Percentiles rank a stretch among this genome's conserved stretches.
phyloP scores from a whole-genome alignment of 1,140 invertebrate genomes.

The Cydia splendana region DNA sequence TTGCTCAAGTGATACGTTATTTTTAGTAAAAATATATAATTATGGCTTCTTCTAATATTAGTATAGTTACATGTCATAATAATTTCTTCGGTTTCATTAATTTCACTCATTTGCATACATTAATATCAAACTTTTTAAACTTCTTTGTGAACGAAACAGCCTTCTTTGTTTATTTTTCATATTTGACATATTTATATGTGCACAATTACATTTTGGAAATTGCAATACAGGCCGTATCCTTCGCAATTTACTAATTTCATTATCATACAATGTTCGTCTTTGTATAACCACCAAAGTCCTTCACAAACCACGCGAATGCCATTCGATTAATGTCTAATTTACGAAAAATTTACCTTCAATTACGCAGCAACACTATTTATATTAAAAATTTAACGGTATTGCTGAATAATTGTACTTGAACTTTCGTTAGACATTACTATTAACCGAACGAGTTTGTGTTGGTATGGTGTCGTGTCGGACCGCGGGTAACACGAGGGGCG shows the following conservation, averaged over 20 bases:
- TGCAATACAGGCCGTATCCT: not conserved
- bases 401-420: not conserved
- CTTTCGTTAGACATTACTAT: not conserved
- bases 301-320: not conserved
- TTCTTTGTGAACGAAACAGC: not conserved
- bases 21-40: slow-evolving; percentile 25
- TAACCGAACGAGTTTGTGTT: slow-evolving; percentile 23
- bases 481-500: slow-evolving; percentile 28
- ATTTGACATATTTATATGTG: no score
- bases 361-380: not conserved
- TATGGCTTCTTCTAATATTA: slow-evolving; percentile 22
- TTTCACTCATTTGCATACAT: not conserved
- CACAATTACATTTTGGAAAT: no score
- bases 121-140: not conserved
- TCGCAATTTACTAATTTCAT: not conserved
- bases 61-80: slow-evolving; percentile 14
- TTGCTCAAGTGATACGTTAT: slow-evolving; percentile 46
- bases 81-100: slow-evolving; percentile 10
- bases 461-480: slow-evolving; percentile 9
- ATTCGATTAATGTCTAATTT: not conserved
- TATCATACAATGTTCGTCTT: not conserved
- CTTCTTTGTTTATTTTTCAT: not conserved
- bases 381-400: not conserved
- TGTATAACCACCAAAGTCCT: not conserved
- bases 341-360: not conserved